Conservation (phyloP, 2,797 vertebrate species). For the Siniperca undulata region DNA sequence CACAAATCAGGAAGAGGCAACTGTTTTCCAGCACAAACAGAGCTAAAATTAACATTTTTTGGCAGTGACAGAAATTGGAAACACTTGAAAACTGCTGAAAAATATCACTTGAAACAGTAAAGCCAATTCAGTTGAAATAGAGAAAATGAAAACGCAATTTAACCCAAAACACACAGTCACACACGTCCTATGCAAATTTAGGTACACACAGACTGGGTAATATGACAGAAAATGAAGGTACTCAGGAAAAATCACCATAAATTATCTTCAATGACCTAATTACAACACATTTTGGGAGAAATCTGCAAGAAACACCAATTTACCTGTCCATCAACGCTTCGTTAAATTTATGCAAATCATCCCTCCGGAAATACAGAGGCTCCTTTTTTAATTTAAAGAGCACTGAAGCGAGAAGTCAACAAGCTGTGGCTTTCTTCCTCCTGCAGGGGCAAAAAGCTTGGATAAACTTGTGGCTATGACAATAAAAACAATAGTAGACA, state of each 20-base stretch:
- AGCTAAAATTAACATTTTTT: not conserved
- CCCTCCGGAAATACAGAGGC: not conserved
- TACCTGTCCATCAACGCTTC: conserved; percentile 24
- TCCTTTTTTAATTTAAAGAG: conserved; percentile 28
- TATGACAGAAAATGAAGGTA: not conserved
- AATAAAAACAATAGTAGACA: not conserved
- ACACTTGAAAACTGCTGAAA: not conserved
- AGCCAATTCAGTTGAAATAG: not conserved
- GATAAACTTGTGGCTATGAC: conserved; percentile 1
- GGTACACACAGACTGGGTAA: not conserved
- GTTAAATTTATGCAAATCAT: conserved; percentile 36
- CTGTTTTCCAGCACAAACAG: not conserved
- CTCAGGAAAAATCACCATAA: not conserved
- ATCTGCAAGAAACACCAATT: conserved; percentile 35
- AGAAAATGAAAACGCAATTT: not conserved
- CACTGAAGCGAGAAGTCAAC: conserved; percentile 36
- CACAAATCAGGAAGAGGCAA: not conserved
- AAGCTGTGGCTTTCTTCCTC: conserved; percentile 22
- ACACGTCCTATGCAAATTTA: not conserved
- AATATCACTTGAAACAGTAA: not conserved
- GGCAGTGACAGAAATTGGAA: not conserved
- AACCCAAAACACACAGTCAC: not conserved
- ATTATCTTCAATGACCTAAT: conserved; percentile 32
- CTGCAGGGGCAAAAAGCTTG: not conserved
- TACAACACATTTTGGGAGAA: conserved; percentile 29